Base-by-base conservation (phyloP, 2,888 invertebrate genomes). In the Baronia brevicornis region DNA sequence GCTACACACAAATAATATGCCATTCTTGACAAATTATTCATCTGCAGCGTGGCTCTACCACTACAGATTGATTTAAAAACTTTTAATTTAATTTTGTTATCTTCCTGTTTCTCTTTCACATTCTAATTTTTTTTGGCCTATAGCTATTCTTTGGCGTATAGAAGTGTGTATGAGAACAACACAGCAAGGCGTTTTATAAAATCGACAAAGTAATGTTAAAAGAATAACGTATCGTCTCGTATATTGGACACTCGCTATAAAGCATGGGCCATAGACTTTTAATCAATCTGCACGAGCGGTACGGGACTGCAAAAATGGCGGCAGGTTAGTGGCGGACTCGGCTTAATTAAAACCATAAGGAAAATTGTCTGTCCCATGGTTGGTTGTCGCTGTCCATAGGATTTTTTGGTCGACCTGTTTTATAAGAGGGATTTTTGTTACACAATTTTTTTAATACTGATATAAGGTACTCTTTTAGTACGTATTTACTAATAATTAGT, bases 311-410 rank as follows among this genome's bases (percentile, higher is more conserved):
- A 80, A 80, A 82, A 80, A 80, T 79, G 75, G 75, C 70, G 61
- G 67, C 65, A 69, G 65, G 67, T 68, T 69, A 66, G 68, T 70
- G 45, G 43, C 30, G 60, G 44, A 47, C 47, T 52, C 57, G 58
- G 68, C 73, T 84, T 84, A 84, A 85, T 85, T 85, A 84, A 85
- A 84, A 82, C 84, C 72, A 84, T 84, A 84, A 85, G 84, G 84
- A 84, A 84, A 84, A 84, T 80, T 78, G 78, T 67, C 55, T 45
- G 55, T 49, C 51, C 54, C 60, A 30, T 33, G 26, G 39, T 59
- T 51, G 52, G 64, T 61, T 66, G 59, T 68, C 57, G 51, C 49
- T 61, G 54, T 60, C 22, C 20, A 10, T 36, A 20, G 8, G 1
- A 26, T 11, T 70, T 70, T 67, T 68, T 64, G 47, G 46, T 48